phyloP scores from a whole-genome alignment of 35 echinoderm and acorn worm species.

The Apostichopus japonicus region DNA sequence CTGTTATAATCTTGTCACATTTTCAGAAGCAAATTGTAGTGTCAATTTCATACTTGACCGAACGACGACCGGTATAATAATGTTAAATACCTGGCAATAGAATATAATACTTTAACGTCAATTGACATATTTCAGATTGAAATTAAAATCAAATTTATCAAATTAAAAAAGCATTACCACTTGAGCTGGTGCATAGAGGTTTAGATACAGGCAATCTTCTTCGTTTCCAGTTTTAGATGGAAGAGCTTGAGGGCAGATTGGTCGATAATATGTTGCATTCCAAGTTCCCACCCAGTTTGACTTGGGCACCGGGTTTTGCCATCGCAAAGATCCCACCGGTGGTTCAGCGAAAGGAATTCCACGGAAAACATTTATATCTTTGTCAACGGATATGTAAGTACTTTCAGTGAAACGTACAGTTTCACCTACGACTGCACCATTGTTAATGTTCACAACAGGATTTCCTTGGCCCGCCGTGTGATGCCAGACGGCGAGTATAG shows the following conservation, averaged over 20 bases:
- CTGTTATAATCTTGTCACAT: too few species aligned
- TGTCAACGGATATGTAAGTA: background rate
- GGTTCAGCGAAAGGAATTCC: conserved; percentile 58
- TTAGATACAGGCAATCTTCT: conserved; percentile 90
- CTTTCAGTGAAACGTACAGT: conserved; percentile 16
- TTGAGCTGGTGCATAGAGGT: conserved; percentile 58
- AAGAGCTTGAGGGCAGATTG: conserved; percentile 27
- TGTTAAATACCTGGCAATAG: too few species aligned
- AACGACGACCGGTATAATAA: too few species aligned
- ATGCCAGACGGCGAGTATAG: background rate
- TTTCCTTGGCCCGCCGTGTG: background rate
- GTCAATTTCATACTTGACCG: too few species aligned
- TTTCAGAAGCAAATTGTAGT: too few species aligned
- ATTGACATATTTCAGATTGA: too few species aligned
- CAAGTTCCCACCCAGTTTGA: conserved; percentile 6
- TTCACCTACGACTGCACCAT: background rate
- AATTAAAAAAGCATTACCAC: background rate
- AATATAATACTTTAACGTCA: too few species aligned
- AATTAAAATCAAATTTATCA: too few species aligned
- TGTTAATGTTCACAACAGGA: background rate
- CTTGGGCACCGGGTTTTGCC: background rate
- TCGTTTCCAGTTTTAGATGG: conserved; percentile 10
- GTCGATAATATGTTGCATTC: conserved; percentile 35
- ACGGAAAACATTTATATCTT: conserved; percentile 27
- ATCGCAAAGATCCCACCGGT: conserved; percentile 53